A percentile compares a stretch with the other conserved stretches of the same genome.
These are phyloP conservation scores for Parapsyche elsis DNA, from an alignment of 1,140 invertebrate genomes.

Conservation along the genomic window DNA sequence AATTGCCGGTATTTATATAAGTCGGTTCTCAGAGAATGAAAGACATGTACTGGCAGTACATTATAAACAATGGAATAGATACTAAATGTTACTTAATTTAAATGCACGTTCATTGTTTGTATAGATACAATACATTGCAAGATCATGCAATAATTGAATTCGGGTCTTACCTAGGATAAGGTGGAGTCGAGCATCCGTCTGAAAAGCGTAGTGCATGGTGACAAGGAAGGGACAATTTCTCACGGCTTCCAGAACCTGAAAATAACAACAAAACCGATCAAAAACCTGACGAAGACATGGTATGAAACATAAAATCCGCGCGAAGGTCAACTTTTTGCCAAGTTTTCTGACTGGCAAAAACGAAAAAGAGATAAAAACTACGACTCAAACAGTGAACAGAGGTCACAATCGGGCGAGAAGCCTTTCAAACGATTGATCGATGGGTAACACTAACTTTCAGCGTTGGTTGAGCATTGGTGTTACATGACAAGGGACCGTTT, in stretches of 20 bases:
- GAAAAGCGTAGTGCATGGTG: slow-evolving; percentile 94
- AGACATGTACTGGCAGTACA: no score
- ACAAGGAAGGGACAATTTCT: slow-evolving; percentile 91
- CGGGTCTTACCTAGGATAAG: slow-evolving; percentile 92
- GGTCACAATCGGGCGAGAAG: neutral
- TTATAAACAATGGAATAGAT: no score
- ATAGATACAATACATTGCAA: no score
- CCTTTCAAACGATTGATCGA: neutral
- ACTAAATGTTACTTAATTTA: no score
- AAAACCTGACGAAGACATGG: neutral
- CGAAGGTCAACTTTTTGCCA: neutral
- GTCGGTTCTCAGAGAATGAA: no score
- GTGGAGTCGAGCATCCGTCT: slow-evolving; percentile 91
- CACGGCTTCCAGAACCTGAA: slow-evolving; percentile 86
- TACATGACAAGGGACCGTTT: no score
- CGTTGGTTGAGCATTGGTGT: no score
- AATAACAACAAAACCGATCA: slow-evolving; percentile 39
- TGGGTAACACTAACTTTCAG: neutral
- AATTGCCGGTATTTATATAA: no score
- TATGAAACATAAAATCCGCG: neutral
- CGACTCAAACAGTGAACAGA: neutral
- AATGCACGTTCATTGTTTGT: no score
- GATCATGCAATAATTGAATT: no score
- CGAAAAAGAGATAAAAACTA: neutral
- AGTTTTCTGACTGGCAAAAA: neutral